A percentile compares a stretch with the other conserved stretches of the same genome.
phyloP scores from a whole-genome alignment of 2,888 invertebrate genomes.

The Spodoptera exigua region DNA sequence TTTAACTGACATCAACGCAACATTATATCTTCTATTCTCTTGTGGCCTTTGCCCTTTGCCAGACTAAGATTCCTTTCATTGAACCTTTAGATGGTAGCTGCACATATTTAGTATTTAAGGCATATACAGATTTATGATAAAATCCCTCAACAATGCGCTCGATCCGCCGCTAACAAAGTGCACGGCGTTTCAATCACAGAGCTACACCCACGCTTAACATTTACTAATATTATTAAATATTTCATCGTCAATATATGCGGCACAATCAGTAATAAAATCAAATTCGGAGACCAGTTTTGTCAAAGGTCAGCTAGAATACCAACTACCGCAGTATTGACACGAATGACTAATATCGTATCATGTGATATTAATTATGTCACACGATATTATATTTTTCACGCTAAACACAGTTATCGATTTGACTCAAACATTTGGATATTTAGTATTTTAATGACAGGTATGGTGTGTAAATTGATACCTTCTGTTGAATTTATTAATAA shows the following conservation, averaged over 20 bases:
- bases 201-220: conserved; percentile 29
- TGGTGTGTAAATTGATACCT: no score
- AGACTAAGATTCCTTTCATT: no score
- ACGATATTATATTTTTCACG: conserved; percentile 25
- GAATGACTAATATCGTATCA: conserved; percentile 25
- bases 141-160: conserved; percentile 19
- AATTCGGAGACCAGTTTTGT: conserved; percentile 46
- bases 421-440: conserved; percentile 2
- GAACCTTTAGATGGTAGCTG: no score
- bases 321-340: conserved; percentile 16
- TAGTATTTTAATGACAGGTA: no score
- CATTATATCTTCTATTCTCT: no score
- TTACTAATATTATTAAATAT: conserved; percentile 32
- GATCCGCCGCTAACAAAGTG: conserved; percentile 12
- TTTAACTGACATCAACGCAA: no score
- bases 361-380: conserved; percentile 33
- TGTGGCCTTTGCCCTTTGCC: no score
- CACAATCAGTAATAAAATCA: conserved; percentile 22
- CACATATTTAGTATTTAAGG: no score
- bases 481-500: no score
- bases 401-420: not conserved
- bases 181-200: conserved; percentile 19
- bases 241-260: conserved; percentile 38
- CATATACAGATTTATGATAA: conserved; percentile 7
- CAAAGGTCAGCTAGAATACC: conserved; percentile 46